These are phyloP conservation scores for Porites cylindrica DNA, from an alignment of 92 coral and sea anemone species.

Conservation along the genomic window DNA sequence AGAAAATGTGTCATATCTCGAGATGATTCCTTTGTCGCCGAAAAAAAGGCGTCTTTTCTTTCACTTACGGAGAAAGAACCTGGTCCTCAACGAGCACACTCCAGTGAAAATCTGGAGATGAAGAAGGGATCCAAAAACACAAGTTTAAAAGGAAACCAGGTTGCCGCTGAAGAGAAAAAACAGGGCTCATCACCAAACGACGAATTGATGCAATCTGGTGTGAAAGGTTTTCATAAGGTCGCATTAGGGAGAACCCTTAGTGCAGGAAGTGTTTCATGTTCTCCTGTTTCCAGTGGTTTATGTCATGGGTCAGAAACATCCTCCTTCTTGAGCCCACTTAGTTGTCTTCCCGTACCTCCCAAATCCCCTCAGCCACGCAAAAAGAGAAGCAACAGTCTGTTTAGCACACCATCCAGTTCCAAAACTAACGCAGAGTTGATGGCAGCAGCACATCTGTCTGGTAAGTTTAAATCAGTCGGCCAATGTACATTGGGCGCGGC, in stretches of 20 bases:
- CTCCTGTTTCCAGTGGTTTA: background rate
- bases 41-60: background rate
- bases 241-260: background rate
- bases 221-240: background rate
- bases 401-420: background rate
- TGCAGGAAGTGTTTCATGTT: background rate
- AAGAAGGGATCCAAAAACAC: too few species aligned
- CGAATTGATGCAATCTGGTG: background rate
- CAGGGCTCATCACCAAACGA: background rate
- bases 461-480: slow-evolving; percentile 49
- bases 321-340: background rate
- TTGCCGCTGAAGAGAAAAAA: background rate
- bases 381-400: background rate
- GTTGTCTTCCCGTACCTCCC: background rate
- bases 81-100: background rate
- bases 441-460: background rate
- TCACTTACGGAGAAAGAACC: background rate
- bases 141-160: too few species aligned
- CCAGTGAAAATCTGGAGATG: background rate
- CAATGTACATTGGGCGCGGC: slow-evolving; percentile 14
- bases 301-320: background rate
- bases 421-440: slow-evolving; percentile 20
- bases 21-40: background rate
- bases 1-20: background rate
- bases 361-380: background rate